Conservation (phyloP, 2,113 vertebrate species). For the Neogobius melanostomus region DNA sequence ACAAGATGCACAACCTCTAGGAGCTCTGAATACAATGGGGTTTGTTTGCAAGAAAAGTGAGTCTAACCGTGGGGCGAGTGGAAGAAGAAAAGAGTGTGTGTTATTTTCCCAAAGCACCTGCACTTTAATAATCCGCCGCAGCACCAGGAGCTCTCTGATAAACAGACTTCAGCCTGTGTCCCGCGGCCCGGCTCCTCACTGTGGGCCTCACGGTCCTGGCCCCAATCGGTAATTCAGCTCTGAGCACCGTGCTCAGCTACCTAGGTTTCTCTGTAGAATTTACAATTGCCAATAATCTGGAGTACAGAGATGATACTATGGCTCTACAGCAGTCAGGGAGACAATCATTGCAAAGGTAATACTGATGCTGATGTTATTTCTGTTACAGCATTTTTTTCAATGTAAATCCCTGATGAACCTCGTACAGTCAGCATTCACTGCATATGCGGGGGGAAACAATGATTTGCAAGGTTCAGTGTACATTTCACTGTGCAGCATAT, state of each 20-base stretch:
- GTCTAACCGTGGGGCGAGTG: constrained; percentile 15
- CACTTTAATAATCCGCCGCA: constrained; percentile 67
- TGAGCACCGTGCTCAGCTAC: constrained; percentile 21
- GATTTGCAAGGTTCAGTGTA: too few relatives aligned
- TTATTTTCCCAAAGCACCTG: constrained; percentile 66
- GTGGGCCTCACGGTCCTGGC: constrained; percentile 30
- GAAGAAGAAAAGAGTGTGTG: constrained; percentile 20
- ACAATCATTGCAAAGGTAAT: background rate
- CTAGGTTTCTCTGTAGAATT: constrained; percentile 38
- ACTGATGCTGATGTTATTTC: background rate
- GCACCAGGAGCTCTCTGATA: constrained; percentile 67
- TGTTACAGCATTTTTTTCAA: too few relatives aligned
- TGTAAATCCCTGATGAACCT: too few relatives aligned
- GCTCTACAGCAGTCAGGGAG: background rate
- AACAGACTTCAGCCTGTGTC: constrained; percentile 58
- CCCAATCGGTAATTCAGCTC: constrained; percentile 46
- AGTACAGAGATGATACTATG: constrained; percentile 18
- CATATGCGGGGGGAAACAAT: too few relatives aligned
- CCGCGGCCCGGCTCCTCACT: constrained; percentile 45
- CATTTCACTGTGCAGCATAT: too few relatives aligned
- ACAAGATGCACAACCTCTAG: constrained; percentile 45
- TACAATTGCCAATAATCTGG: constrained; percentile 20
- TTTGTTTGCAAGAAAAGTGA: constrained; percentile 6
- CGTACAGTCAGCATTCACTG: too few relatives aligned
- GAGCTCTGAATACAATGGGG: constrained; percentile 26